Conservation (phyloP, 1,140 invertebrate genomes). For the Diabrotica virgifera region DNA sequence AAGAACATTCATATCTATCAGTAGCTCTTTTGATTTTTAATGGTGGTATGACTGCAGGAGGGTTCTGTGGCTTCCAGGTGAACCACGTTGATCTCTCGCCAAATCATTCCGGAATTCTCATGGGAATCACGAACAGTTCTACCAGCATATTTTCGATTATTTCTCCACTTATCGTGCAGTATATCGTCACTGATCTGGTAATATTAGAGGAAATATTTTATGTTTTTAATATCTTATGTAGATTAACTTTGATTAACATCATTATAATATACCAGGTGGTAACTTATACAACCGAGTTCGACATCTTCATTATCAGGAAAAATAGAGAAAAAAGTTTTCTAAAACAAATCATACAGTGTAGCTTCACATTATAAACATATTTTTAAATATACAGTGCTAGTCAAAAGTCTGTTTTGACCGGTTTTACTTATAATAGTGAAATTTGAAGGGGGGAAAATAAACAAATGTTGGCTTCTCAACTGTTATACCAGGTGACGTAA, state of each 20-base stretch:
- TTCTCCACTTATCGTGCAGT: conserved; percentile 63
- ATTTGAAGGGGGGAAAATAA: no score
- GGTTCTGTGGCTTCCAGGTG: conserved; percentile 65
- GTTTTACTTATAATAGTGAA: no score
- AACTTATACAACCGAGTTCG: not conserved
- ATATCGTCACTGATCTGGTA: conserved; percentile 64
- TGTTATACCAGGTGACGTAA: no score
- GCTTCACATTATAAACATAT: no score
- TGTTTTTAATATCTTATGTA: no score
- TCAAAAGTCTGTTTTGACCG: no score
- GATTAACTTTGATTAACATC: not conserved
- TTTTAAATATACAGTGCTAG: no score
- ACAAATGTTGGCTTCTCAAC: no score
- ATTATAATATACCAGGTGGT: not conserved
- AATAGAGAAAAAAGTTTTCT: no score
- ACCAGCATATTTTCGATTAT: conserved; percentile 70
- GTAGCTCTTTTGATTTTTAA: conserved; percentile 63
- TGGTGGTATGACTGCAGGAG: conserved; percentile 72
- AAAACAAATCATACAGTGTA: no score
- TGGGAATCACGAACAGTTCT: conserved; percentile 76
- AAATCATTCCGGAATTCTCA: conserved; percentile 68
- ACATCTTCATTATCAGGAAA: no score
- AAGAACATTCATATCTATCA: conserved; percentile 52
- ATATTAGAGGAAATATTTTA: conserved; percentile 18
- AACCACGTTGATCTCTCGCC: conserved; percentile 74